Evolutionary conservation across 1,140 invertebrate species (phyloP).

Genomic region (Tribolium madens): DNA sequence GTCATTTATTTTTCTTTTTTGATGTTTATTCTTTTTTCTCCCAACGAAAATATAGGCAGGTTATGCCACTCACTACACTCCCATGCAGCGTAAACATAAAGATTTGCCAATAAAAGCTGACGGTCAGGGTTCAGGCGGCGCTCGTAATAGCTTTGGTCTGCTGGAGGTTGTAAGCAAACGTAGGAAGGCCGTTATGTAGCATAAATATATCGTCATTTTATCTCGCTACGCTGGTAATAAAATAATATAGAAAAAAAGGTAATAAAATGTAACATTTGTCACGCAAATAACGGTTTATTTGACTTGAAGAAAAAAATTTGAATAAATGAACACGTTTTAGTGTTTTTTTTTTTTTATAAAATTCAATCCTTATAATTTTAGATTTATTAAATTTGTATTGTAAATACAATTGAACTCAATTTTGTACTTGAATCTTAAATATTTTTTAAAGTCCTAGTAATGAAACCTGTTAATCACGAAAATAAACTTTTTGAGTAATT

Average conservation of each 20-base stretch:
- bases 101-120: slow-evolving; percentile 37
- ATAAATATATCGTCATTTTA: slow-evolving; percentile 20
- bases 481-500: no score
- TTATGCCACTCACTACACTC: slow-evolving; percentile 33
- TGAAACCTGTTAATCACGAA: no score
- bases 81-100: slow-evolving; percentile 29
- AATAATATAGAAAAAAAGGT: slow-evolving; percentile 4
- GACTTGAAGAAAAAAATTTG: no score
- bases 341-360: no score
- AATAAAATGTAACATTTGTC: neutral
- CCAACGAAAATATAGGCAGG: slow-evolving; percentile 21
- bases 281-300: neutral
- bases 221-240: slow-evolving; percentile 3
- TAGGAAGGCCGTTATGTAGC: slow-evolving; percentile 4
- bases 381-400: no score
- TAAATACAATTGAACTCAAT: no score
- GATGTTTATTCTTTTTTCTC: slow-evolving; percentile 14
- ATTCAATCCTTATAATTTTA: no score
- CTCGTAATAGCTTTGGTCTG: slow-evolving; percentile 20
- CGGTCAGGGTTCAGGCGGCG: slow-evolving; percentile 19
- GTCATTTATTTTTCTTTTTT: slow-evolving; percentile 32
- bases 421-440: no score
- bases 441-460: no score
- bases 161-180: slow-evolving; percentile 14
- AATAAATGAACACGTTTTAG: no score